Conservation (phyloP, 2,888 invertebrate species). For the Rhagium mordax region DNA sequence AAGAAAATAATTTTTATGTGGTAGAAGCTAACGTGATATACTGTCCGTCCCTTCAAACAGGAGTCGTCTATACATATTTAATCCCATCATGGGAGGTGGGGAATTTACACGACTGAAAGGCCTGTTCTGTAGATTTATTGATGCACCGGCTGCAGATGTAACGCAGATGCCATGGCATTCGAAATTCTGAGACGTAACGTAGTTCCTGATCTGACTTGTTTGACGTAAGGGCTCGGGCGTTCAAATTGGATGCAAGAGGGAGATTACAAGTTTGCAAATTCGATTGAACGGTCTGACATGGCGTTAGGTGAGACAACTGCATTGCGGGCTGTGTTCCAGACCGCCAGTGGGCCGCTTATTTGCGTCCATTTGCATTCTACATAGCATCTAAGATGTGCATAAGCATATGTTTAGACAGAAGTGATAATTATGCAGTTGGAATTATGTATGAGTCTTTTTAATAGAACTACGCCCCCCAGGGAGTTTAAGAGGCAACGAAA, state of each 20-base stretch:
- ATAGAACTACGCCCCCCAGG: no score
- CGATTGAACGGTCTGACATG: conserved; percentile 10
- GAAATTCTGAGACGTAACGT: not conserved
- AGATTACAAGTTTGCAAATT: conserved; percentile 18
- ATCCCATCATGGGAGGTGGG: not conserved
- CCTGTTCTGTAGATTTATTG: not conserved
- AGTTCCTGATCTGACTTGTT: conserved; percentile 9
- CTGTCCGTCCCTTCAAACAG: no score
- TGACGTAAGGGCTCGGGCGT: conserved; percentile 1
- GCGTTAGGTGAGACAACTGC: conserved; percentile 17
- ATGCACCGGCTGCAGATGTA: not conserved
- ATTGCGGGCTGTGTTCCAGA: conserved; percentile 2
- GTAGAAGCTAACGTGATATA: no score
- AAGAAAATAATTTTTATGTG: no score
- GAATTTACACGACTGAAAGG: not conserved
- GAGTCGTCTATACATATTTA: no score
- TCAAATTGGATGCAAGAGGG: conserved; percentile 3
- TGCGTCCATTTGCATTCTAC: conserved; percentile 23
- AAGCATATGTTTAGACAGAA: no score
- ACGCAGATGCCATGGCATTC: not conserved
- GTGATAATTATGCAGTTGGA: no score
- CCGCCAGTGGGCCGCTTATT: not conserved
- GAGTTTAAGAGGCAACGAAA: no score
- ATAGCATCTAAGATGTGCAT: not conserved
- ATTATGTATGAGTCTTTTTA: no score